Conservation (phyloP, 2,888 invertebrate genomes). For the Oscheius myriophilus region DNA sequence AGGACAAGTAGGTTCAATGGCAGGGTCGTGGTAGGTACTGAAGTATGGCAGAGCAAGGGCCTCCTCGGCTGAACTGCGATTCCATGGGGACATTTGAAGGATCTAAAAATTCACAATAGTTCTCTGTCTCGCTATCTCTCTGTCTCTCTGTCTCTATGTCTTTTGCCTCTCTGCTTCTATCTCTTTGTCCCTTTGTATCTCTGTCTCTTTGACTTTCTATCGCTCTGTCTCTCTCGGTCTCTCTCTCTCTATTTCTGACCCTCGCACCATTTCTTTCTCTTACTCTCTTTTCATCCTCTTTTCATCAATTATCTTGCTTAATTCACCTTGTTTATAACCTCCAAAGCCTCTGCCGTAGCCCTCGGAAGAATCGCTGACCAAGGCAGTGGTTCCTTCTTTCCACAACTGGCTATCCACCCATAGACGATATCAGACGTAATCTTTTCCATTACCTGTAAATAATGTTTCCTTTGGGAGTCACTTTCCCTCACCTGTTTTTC, state of each 20-base stretch:
- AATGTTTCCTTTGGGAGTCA: background rate
- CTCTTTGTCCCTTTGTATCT: too few species aligned
- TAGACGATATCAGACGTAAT: slow-evolving; percentile 71
- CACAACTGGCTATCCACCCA: slow-evolving; percentile 69
- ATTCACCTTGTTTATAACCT: slow-evolving; percentile 33
- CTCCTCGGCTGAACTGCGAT: slow-evolving; percentile 72
- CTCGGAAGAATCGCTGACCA: slow-evolving; percentile 72
- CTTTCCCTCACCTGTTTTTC: slow-evolving; percentile 56
- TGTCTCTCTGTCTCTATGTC: background rate
- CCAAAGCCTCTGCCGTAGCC: slow-evolving; percentile 71
- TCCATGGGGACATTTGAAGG: slow-evolving; percentile 72
- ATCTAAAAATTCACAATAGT: slow-evolving; percentile 41
- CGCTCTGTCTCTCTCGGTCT: too few species aligned
- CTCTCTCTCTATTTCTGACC: too few species aligned
- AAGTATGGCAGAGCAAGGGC: slow-evolving; percentile 73
- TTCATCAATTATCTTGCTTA: too few species aligned
- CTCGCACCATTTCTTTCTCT: background rate
- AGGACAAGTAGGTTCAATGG: slow-evolving; percentile 71
- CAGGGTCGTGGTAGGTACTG: slow-evolving; percentile 73
- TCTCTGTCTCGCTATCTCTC: too few species aligned
- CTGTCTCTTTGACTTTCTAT: too few species aligned
- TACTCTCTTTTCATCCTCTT: background rate
- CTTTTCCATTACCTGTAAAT: slow-evolving; percentile 31
- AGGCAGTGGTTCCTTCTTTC: slow-evolving; percentile 65
- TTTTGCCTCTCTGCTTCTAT: too few species aligned